These are phyloP conservation scores for Toxotes lorentzi DNA, from an alignment of 2,797 vertebrate species.

Conservation along the genomic window DNA sequence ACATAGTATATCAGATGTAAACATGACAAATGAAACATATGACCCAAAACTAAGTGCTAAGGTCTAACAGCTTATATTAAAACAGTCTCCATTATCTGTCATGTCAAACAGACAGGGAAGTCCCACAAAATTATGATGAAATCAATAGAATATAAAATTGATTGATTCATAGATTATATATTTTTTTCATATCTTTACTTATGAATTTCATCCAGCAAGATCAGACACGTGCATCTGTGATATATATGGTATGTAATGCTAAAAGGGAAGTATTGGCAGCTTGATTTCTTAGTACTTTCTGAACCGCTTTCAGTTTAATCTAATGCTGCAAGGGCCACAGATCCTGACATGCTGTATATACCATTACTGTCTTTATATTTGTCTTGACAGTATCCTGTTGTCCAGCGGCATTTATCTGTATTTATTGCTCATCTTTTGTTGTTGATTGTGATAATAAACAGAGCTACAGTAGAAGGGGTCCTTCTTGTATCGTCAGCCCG, in stretches of 20 bases:
- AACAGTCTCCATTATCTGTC: neutral
- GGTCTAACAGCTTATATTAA: neutral
- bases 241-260: neutral
- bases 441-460: slow-evolving; percentile 57
- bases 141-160: neutral
- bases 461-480: slow-evolving; percentile 35
- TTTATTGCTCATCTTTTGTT: slow-evolving; percentile 64
- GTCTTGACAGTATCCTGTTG: slow-evolving; percentile 64
- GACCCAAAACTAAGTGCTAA: neutral
- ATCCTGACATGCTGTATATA: slow-evolving; percentile 54
- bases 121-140: neutral
- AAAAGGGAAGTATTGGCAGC: slow-evolving; percentile 9
- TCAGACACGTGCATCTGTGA: neutral
- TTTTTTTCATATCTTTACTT: neutral
- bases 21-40: too few relatives aligned
- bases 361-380: slow-evolving; percentile 42
- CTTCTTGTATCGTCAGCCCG: slow-evolving; percentile 35
- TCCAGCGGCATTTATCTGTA: slow-evolving; percentile 66
- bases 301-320: slow-evolving; percentile 32
- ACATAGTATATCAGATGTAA: neutral
- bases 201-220: neutral
- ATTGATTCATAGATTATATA: neutral
- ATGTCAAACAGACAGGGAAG: neutral
- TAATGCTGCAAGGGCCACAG: slow-evolving; percentile 32
- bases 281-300: slow-evolving; percentile 32